Percentiles rank a stretch among this genome's conserved stretches.
Evolutionary conservation across 2,888 invertebrate genomes (phyloP).

Genomic region (Diploptera punctata): DNA sequence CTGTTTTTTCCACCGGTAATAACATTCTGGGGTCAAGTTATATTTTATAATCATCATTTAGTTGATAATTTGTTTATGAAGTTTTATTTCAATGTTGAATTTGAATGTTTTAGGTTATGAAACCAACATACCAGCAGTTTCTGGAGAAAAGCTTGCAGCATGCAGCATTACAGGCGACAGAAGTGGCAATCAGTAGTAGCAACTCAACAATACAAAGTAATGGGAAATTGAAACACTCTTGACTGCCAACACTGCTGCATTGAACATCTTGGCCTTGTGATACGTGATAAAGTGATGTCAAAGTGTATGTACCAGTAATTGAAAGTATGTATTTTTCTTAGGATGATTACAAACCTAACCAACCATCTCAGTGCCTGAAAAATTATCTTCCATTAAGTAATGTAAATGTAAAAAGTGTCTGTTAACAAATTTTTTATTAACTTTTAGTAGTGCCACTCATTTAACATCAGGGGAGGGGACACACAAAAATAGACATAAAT

Average conservation of each 20-base stretch:
- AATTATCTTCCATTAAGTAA: slow-evolving; percentile 29
- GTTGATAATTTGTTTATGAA: too few species aligned
- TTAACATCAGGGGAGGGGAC: background rate
- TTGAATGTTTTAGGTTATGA: slow-evolving; percentile 71
- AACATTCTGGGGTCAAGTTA: too few species aligned
- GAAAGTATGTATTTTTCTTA: background rate
- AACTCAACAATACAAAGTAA: slow-evolving; percentile 29
- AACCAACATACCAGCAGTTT: slow-evolving; percentile 80
- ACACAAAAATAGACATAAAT: too few species aligned
- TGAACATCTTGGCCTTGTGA: slow-evolving; percentile 8
- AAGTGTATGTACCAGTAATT: background rate
- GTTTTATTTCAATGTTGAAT: too few species aligned
- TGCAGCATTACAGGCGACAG: slow-evolving; percentile 79
- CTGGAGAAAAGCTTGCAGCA: slow-evolving; percentile 84
- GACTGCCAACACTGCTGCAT: slow-evolving; percentile 9
- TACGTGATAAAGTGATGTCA: slow-evolving; percentile 11
- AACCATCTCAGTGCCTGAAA: slow-evolving; percentile 35
- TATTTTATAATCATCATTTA: too few species aligned
- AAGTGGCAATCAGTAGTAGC: slow-evolving; percentile 48
- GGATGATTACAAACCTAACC: slow-evolving; percentile 12
- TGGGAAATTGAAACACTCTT: slow-evolving; percentile 36
- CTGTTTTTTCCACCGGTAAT: too few species aligned
- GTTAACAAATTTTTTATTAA: background rate
- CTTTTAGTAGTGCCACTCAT: background rate
- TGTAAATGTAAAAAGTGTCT: background rate